phyloP scores from a whole-genome alignment of 2,888 invertebrate genomes.

The Coremacera marginata region DNA sequence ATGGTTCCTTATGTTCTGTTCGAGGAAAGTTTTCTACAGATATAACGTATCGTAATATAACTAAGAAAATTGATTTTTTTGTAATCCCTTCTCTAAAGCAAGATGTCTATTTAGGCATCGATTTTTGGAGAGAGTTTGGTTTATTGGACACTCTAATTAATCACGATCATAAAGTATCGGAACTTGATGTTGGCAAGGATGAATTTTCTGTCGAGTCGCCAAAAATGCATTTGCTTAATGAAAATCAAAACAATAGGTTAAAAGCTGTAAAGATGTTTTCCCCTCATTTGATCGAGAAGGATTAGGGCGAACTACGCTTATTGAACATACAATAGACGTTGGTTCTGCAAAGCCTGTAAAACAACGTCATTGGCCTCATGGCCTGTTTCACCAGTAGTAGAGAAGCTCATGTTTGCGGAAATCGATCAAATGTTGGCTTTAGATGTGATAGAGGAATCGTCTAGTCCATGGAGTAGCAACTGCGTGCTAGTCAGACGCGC shows the following conservation, averaged over 20 bases:
- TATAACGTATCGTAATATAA: neutral
- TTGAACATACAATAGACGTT: slow-evolving; percentile 36
- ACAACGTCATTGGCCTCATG: slow-evolving; percentile 44
- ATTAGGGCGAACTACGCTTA: slow-evolving; percentile 32
- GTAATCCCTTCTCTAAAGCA: slow-evolving; percentile 14
- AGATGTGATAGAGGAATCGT: slow-evolving; percentile 53
- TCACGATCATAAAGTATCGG: neutral
- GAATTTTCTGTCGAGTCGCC: neutral
- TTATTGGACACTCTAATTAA: neutral
- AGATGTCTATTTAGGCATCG: slow-evolving; percentile 32
- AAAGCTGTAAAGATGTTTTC: neutral
- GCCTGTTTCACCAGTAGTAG: slow-evolving; percentile 43
- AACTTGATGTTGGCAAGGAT: neutral
- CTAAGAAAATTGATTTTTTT: slow-evolving; percentile 18
- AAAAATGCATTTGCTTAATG: neutral
- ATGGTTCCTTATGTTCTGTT: neutral
- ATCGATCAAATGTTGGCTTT: slow-evolving; percentile 55
- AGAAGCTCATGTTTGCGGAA: slow-evolving; percentile 45
- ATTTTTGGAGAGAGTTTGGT: slow-evolving; percentile 37
- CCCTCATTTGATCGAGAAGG: neutral
- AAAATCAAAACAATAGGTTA: neutral
- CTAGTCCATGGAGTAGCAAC: slow-evolving; percentile 54
- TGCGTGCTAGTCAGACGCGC: slow-evolving; percentile 50
- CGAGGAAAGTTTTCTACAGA: neutral
- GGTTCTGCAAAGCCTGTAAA: slow-evolving; percentile 13